phyloP scores from a whole-genome alignment of 2,888 invertebrate species.

The Trisateles emortualis region DNA sequence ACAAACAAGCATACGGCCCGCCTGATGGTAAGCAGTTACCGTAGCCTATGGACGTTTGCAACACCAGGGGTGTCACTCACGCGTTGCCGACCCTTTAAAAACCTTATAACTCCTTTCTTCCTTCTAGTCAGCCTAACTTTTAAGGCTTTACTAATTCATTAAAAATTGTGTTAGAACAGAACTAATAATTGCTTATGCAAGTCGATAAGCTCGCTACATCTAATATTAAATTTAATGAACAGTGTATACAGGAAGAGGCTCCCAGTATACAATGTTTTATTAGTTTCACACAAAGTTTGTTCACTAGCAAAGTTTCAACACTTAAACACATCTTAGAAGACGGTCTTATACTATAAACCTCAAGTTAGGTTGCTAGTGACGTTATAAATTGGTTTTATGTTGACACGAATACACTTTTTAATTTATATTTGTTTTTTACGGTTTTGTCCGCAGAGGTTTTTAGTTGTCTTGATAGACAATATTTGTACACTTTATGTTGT shows the following conservation, averaged over 20 bases:
- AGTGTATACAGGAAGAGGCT: background rate
- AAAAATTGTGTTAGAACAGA: background rate
- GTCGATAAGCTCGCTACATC: background rate
- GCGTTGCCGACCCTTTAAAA: too few species aligned
- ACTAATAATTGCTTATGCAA: background rate
- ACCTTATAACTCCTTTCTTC: too few species aligned
- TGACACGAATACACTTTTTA: background rate
- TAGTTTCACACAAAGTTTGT: background rate
- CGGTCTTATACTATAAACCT: background rate
- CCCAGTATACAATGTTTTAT: background rate
- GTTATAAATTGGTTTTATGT: background rate
- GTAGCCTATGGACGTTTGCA: too few species aligned
- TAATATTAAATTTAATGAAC: slow-evolving; percentile 1
- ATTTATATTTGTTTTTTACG: too few species aligned
- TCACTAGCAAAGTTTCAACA: background rate
- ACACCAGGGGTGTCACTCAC: too few species aligned
- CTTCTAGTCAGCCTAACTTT: too few species aligned
- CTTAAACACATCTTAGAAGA: background rate
- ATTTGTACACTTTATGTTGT: too few species aligned
- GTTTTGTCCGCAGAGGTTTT: too few species aligned
- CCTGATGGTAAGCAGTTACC: too few species aligned
- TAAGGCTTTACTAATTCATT: too few species aligned
- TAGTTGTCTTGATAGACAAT: too few species aligned
- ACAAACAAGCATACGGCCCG: too few species aligned
- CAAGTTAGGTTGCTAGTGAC: background rate